Conservation (phyloP, 2,888 invertebrate genomes). For the Ptychoptera contaminata region DNA sequence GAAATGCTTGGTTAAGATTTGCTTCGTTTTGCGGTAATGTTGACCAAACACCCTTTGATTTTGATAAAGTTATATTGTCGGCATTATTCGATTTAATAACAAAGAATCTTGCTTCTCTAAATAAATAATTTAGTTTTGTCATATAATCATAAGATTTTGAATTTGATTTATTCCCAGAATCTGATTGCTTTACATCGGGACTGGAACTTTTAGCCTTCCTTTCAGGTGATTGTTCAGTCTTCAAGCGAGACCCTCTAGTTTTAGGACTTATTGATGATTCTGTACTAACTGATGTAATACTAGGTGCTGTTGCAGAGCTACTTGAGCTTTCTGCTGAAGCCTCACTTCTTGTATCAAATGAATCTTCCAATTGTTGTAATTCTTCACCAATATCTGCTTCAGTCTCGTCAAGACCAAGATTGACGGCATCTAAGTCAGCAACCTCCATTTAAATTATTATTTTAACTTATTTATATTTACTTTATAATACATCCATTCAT, state of each 20-base stretch:
- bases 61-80: slow-evolving; percentile 88
- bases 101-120: slow-evolving; percentile 87
- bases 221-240: slow-evolving; percentile 28
- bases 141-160: slow-evolving; percentile 67
- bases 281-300: slow-evolving; percentile 63
- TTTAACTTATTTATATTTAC: background rate
- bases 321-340: slow-evolving; percentile 64
- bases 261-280: slow-evolving; percentile 42
- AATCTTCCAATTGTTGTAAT: slow-evolving; percentile 49
- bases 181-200: slow-evolving; percentile 21
- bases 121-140: slow-evolving; percentile 84
- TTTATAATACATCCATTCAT: slow-evolving; percentile 1
- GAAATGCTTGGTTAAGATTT: slow-evolving; percentile 86
- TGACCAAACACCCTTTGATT: slow-evolving; percentile 94
- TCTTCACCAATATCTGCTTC: slow-evolving; percentile 66
- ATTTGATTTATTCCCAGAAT: slow-evolving; percentile 22
- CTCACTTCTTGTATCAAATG: slow-evolving; percentile 74
- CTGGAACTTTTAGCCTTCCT: slow-evolving; percentile 10
- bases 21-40: slow-evolving; percentile 94
- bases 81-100: slow-evolving; percentile 96
- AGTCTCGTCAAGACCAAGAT: slow-evolving; percentile 48
- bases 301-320: slow-evolving; percentile 54
- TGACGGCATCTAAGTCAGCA: slow-evolving; percentile 40
- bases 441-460: slow-evolving; percentile 18
- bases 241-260: slow-evolving; percentile 38